Percentiles rank a stretch among this genome's conserved stretches.
phyloP scores from a whole-genome alignment of 1,140 invertebrate species.

The Saccostrea cuccullata region DNA sequence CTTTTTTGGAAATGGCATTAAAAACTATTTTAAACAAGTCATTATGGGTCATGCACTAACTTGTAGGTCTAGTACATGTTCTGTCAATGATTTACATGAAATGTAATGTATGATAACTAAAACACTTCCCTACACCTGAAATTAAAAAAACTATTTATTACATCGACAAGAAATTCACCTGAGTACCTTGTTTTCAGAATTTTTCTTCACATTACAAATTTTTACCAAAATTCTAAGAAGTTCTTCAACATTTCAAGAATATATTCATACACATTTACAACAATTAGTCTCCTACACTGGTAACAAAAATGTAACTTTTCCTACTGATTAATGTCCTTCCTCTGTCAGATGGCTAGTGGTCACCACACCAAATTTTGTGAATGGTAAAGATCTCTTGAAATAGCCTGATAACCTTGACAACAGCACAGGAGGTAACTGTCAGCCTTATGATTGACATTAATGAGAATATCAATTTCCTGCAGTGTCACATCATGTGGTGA shows the following conservation, averaged over 20 bases:
- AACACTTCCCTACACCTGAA: not conserved
- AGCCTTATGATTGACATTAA: conserved; percentile 10
- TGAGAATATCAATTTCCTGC: conserved; percentile 28
- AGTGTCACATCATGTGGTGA: not conserved
- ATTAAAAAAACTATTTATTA: not conserved
- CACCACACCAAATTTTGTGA: conserved; percentile 5
- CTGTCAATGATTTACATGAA: conserved; percentile 11
- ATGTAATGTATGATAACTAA: not conserved
- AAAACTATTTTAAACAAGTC: not conserved
- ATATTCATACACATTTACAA: no score
- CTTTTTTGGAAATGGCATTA: conserved; percentile 13
- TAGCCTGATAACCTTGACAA: conserved; percentile 10
- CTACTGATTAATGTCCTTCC: not conserved
- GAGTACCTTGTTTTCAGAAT: not conserved
- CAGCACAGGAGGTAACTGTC: not conserved
- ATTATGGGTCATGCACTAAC: conserved; percentile 17
- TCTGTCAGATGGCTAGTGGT: not conserved
- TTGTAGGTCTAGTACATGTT: not conserved
- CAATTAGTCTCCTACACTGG: not conserved
- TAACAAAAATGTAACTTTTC: not conserved
- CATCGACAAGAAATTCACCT: not conserved
- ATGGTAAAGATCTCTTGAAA: not conserved
- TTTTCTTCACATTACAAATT: not conserved
- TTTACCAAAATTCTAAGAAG: not conserved
- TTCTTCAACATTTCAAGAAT: not conserved